Evolutionary conservation across 2,797 vertebrate genomes (phyloP).

Genomic region (Melanotaenia maccullochi): DNA sequence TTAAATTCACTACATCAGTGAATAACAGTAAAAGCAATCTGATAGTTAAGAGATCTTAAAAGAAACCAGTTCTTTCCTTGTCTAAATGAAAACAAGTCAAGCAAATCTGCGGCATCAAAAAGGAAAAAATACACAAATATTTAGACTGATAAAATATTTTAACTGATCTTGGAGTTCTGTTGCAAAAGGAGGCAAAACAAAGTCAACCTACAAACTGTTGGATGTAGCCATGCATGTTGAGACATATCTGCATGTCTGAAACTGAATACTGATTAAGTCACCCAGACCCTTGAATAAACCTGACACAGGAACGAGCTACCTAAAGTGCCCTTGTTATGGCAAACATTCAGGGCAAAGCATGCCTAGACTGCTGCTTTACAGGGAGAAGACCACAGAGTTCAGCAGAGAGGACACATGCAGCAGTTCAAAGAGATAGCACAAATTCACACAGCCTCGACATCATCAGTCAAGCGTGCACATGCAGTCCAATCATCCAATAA

Average conservation of each 20-base stretch:
- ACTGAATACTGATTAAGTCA: constrained; percentile 49
- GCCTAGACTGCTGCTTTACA: constrained; percentile 57
- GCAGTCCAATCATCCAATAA: constrained; percentile 36
- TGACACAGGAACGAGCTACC: constrained; percentile 52
- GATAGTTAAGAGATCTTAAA: no score
- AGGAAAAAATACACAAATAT: no score
- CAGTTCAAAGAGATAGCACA: constrained; percentile 31
- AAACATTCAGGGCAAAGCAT: constrained; percentile 35
- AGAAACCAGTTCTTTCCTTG: no score
- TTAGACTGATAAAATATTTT: not conserved
- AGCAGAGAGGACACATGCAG: constrained; percentile 43
- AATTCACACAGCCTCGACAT: constrained; percentile 36
- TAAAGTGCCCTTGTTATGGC: constrained; percentile 39
- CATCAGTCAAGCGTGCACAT: constrained; percentile 48
- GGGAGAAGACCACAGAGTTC: constrained; percentile 48
- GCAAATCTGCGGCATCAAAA: no score
- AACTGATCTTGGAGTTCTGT: not conserved
- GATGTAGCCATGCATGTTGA: constrained; percentile 11
- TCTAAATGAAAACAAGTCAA: no score
- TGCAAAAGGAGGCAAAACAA: not conserved
- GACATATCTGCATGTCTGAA: constrained; percentile 40
- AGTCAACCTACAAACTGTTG: constrained; percentile 15
- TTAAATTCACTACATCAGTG: no score
- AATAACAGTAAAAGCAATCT: no score
- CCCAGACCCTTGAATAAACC: constrained; percentile 43